Base-by-base conservation (phyloP, 1,140 invertebrate species). In the Atopsyche davidsoni region DNA sequence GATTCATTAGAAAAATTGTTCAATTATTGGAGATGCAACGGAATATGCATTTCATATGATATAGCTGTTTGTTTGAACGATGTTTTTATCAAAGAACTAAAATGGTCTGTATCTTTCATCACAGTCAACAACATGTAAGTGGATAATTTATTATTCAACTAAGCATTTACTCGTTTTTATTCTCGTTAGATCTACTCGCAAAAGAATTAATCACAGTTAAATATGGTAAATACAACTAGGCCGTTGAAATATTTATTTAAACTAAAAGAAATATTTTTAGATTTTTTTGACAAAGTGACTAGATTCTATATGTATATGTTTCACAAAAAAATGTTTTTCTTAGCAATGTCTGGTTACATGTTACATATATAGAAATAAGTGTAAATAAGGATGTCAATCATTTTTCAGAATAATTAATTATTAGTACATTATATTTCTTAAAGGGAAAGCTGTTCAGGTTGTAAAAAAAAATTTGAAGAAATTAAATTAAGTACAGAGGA, bases 371-470 rank as follows among this genome's bases (percentile, higher is more conserved):
- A 18, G 39, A 17, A 19, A 23, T 21, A 39, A 39, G 13, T 13
- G 19, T 39, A 14, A 24, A 18, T 35, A n/a, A 39, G 14, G n/a
- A 43, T 22, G 2, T 23, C 10, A 3, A 49, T 19, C 9, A n/a
- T 17, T 9, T 17, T 50, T 41, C n/a, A n/a, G n/a, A n/a, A 32
- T 40, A 25, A 7, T 40, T 39, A 21, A 32, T 2, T 53, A 41
- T 42, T 13, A 45, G 23, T 24, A 32, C 6, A 34, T 51, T 44
- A 2, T 45, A 34, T 51, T 64, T 57, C 59, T 73, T 74, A 58
- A 59, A 82, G 77, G 55, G 82, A 82, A 4, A 60, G 64, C 13
- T 91, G 86, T 65, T 35, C 44, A 11, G 61, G 55, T 32, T 89
- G 87, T 67, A 66, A 70, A 19, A 59, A 65, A 42, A 61, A 59